A percentile compares a stretch with the other conserved stretches of the same genome.
Evolutionary conservation across 1,140 invertebrate species (phyloP).

Genomic region (Drosophila setifemur): DNA sequence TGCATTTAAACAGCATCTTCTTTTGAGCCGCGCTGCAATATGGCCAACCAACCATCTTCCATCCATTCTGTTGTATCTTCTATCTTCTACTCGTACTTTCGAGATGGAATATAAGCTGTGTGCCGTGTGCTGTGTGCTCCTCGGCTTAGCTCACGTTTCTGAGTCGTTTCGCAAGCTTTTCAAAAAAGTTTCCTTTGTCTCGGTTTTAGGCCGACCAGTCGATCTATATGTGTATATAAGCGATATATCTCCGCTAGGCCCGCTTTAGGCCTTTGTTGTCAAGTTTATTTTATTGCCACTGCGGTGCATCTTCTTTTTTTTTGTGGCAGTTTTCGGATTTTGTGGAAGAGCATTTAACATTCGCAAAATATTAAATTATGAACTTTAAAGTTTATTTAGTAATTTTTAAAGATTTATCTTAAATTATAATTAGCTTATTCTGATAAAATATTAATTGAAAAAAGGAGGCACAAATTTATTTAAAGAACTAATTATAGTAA

Average conservation of each 20-base stretch:
- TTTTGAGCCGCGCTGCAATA: slow-evolving; percentile 36
- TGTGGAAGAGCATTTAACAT: too few species aligned
- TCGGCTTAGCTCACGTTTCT: slow-evolving; percentile 60
- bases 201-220: not conserved
- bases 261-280: slow-evolving; percentile 25
- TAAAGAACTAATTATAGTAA: too few species aligned
- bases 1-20: slow-evolving; percentile 37
- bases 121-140: slow-evolving; percentile 16
- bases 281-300: slow-evolving; percentile 42
- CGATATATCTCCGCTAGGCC: slow-evolving; percentile 4
- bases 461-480: too few species aligned
- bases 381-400: too few species aligned
- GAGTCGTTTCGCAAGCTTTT: slow-evolving; percentile 58
- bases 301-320: slow-evolving; percentile 11
- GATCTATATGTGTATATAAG: slow-evolving; percentile 19
- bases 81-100: too few species aligned
- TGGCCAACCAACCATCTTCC: slow-evolving; percentile 25
- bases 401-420: too few species aligned
- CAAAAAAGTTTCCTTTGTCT: slow-evolving; percentile 60
- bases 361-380: too few species aligned
- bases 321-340: not conserved
- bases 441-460: too few species aligned
- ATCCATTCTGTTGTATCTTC: slow-evolving; percentile 41
- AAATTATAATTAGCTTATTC: too few species aligned
- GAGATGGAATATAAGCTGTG: slow-evolving; percentile 44